phyloP scores from a whole-genome alignment of 2,888 invertebrate species.

The Anaspis maculata region DNA sequence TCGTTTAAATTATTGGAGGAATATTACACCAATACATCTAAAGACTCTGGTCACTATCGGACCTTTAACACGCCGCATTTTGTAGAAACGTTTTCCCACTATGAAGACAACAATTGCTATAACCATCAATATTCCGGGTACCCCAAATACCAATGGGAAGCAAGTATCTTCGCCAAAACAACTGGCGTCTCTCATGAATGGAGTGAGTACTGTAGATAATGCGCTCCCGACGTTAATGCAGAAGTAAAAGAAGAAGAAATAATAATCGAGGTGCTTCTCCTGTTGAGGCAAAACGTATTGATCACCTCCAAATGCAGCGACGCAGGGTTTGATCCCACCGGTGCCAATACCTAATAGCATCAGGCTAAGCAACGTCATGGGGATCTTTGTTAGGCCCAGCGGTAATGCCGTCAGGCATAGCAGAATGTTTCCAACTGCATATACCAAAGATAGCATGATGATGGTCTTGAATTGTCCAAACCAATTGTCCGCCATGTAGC shows the following conservation, averaged over 20 bases:
- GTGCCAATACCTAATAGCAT: constrained; percentile 76
- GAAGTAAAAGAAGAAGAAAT: constrained; percentile 91
- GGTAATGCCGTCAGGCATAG: constrained; percentile 39
- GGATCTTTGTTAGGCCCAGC: constrained; percentile 48
- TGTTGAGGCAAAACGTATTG: constrained; percentile 77
- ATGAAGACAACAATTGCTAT: no score
- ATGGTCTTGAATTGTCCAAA: not conserved
- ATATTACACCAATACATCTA: no score
- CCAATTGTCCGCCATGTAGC: no score
- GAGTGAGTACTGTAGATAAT: constrained; percentile 77
- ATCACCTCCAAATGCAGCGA: constrained; percentile 89
- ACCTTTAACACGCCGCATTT: no score
- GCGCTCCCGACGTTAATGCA: constrained; percentile 83
- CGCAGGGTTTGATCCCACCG: constrained; percentile 91
- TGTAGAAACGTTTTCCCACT: no score
- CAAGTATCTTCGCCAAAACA: constrained; percentile 70
- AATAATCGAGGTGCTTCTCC: constrained; percentile 64
- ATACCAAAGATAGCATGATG: not conserved
- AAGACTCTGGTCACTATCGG: no score
- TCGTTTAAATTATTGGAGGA: no score
- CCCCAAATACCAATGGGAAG: constrained; percentile 77
- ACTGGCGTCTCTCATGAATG: constrained; percentile 66
- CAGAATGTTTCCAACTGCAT: no score
- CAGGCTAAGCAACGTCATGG: constrained; percentile 42
- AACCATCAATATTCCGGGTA: constrained; percentile 79